Evolutionary conservation across 2,113 vertebrate species (phyloP).

Genomic region (Pagrus major): DNA sequence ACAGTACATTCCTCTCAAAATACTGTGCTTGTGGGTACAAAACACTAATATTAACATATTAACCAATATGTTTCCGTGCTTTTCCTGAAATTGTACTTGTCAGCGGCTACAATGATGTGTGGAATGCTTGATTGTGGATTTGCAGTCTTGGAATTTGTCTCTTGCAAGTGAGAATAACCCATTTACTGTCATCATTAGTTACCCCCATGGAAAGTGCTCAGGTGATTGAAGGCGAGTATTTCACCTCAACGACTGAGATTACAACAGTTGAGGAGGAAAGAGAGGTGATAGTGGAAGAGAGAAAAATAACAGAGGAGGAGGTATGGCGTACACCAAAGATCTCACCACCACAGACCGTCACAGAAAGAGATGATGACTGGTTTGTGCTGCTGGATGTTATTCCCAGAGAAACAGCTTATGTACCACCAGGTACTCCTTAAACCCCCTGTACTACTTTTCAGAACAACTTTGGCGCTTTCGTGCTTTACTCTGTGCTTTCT

Average conservation of each 20-base stretch:
- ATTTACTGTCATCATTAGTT: slow-evolving; percentile 42
- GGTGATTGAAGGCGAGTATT: slow-evolving; percentile 25
- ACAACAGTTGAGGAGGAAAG: slow-evolving; percentile 21
- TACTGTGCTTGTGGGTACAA: neutral
- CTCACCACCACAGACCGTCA: neutral
- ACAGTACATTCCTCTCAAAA: neutral
- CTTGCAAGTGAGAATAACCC: neutral
- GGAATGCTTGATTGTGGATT: neutral
- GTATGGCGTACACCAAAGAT: neutral
- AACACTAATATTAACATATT: slow-evolving; percentile 14
- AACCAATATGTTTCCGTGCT: neutral
- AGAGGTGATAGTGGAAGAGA: slow-evolving; percentile 31
- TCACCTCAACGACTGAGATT: slow-evolving; percentile 18
- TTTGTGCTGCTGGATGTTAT: slow-evolving; percentile 60
- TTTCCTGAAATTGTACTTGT: neutral
- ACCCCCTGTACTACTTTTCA: neutral
- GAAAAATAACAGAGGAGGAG: slow-evolving; percentile 18
- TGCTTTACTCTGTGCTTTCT: neutral
- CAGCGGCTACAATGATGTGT: neutral
- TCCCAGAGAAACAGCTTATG: slow-evolving; percentile 47
- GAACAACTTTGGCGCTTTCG: neutral
- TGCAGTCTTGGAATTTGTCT: neutral
- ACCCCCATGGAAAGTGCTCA: slow-evolving; percentile 4
- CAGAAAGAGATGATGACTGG: slow-evolving; percentile 73
- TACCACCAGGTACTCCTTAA: slow-evolving; percentile 61